Conservation (phyloP, 2,113 vertebrate genomes). For the Mormyrus iriodes region DNA sequence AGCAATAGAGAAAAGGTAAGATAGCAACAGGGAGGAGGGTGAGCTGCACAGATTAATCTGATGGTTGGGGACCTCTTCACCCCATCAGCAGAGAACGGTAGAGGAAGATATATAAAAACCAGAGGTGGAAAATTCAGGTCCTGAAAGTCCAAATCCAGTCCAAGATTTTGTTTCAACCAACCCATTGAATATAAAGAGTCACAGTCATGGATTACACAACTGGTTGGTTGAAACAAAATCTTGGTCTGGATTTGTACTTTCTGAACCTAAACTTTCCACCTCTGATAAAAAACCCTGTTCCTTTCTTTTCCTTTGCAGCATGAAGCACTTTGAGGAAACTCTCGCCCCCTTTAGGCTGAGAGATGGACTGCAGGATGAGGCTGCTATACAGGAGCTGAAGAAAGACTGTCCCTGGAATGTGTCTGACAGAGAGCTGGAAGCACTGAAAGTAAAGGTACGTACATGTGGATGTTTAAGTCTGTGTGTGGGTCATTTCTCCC, state of each 20-base stretch:
- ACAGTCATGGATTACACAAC: neutral
- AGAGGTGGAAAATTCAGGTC: neutral
- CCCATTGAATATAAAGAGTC: neutral
- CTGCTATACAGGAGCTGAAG: constrained; percentile 29
- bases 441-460: constrained; percentile 54
- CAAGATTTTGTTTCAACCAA: neutral
- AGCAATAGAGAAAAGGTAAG: neutral
- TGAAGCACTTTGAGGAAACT: constrained; percentile 56
- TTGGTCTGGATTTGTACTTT: neutral
- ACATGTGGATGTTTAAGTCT: neutral
- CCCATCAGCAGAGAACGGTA: neutral
- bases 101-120: neutral
- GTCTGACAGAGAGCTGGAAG: constrained; percentile 55
- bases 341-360: constrained; percentile 53
- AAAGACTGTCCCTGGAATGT: constrained; percentile 47
- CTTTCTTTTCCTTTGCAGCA: constrained; percentile 33
- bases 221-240: neutral
- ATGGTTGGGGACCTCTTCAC: neutral
- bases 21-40: neutral
- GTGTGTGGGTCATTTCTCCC: neutral
- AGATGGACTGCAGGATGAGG: constrained; percentile 46
- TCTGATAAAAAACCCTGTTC: neutral
- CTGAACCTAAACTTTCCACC: neutral
- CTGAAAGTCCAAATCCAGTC: neutral
- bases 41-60: neutral